These are phyloP conservation scores for Hybognathus amarus DNA, from an alignment of 2,797 vertebrate species.

Conservation along the genomic window DNA sequence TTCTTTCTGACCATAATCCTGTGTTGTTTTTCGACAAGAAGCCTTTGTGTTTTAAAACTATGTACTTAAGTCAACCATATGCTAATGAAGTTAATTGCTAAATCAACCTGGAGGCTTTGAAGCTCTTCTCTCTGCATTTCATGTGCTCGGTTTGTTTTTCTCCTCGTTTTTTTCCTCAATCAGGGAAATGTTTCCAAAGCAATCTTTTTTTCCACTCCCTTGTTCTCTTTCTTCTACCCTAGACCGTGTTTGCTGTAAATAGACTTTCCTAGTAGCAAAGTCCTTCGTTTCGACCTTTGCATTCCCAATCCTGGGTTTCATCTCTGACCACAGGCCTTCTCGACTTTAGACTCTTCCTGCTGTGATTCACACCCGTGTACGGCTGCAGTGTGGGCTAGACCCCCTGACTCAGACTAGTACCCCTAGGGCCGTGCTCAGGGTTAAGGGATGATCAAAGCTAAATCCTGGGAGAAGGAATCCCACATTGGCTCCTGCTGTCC, in stretches of 20 bases:
- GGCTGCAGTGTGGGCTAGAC: not conserved
- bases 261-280: conserved; percentile 75
- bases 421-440: not conserved
- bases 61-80: conserved; percentile 67
- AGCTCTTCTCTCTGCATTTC: conserved; percentile 60
- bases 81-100: conserved; percentile 64
- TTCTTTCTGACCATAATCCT: conserved; percentile 55
- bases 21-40: conserved; percentile 49
- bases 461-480: conserved; percentile 1
- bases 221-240: conserved; percentile 64
- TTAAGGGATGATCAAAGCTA: conserved; percentile 43
- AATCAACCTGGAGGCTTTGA: conserved; percentile 63
- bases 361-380: not conserved
- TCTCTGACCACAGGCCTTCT: conserved; percentile 10
- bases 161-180: conserved; percentile 54
- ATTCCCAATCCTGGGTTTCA: conserved; percentile 64
- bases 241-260: conserved; percentile 72
- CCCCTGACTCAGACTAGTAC: not conserved
- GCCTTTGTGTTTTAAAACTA: conserved; percentile 46
- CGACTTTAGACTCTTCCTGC: conserved; percentile 13
- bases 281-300: conserved; percentile 58
- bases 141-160: conserved; percentile 62
- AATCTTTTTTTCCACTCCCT: conserved; percentile 22
- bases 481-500: conserved; percentile 6
- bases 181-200: conserved; percentile 69